Percentiles rank a stretch among this genome's conserved stretches.
Conservation (phyloP, 2,113 vertebrate species). For the Lipophrys pholis region DNA sequence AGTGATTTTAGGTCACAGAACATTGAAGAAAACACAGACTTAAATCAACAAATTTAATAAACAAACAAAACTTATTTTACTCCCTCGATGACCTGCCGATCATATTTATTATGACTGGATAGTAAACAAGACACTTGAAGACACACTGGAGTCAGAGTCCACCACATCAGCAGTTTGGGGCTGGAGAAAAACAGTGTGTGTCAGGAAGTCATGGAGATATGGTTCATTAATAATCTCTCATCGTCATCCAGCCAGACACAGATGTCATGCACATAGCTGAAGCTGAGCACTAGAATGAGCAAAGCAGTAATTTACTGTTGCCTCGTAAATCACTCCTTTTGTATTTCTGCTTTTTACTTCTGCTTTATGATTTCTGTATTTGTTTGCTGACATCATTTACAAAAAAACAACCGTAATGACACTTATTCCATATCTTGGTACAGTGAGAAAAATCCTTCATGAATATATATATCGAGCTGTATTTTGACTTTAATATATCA, state of each 20-base stretch:
- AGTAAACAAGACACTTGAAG: slow-evolving; percentile 49
- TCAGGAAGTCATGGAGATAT: slow-evolving; percentile 69
- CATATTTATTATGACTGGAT: slow-evolving; percentile 48
- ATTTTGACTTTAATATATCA: too few species aligned
- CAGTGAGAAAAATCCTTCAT: too few species aligned
- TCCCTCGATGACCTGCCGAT: background rate
- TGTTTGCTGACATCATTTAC: too few species aligned
- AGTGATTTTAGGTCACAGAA: slow-evolving; percentile 22
- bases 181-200: slow-evolving; percentile 45
- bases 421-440: too few species aligned
- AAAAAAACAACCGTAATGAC: too few species aligned
- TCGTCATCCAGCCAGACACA: slow-evolving; percentile 16
- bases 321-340: background rate
- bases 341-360: too few species aligned
- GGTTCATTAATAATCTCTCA: slow-evolving; percentile 68
- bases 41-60: background rate
- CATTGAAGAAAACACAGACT: slow-evolving; percentile 1
- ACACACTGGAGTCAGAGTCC: slow-evolving; percentile 71
- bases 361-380: too few species aligned
- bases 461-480: too few species aligned
- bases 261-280: slow-evolving; percentile 26
- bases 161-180: slow-evolving; percentile 65
- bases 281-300: background rate
- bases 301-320: slow-evolving; percentile 11
- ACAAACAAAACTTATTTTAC: slow-evolving; percentile 8